Conservation (phyloP, 1,140 invertebrate species). For the Marisa cornuarietis region DNA sequence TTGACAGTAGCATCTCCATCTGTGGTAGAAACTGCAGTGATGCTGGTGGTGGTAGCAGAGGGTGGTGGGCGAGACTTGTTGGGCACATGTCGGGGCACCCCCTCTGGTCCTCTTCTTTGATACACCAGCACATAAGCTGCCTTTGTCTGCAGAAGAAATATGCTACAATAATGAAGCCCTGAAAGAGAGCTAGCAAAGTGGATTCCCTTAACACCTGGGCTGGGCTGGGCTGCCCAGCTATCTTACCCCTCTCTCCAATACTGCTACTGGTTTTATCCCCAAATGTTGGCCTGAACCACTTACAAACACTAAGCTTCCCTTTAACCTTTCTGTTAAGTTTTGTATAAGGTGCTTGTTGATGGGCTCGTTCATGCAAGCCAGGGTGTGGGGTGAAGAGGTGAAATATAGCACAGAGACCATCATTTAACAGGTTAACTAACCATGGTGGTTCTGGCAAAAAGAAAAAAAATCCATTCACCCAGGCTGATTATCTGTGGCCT, state of each 20-base stretch:
- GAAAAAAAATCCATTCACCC: not conserved
- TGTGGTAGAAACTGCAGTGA: not conserved
- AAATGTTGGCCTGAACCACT: too few species aligned
- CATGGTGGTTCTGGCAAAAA: too few species aligned
- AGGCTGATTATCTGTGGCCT: not conserved
- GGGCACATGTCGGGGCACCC: not conserved
- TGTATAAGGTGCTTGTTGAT: too few species aligned
- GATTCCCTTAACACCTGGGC: too few species aligned
- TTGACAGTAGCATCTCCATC: slow-evolving; percentile 1
- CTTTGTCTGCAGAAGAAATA: slow-evolving; percentile 63
- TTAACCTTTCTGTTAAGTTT: too few species aligned
- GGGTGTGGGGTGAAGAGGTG: not conserved
- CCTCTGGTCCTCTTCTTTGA: slow-evolving; percentile 49
- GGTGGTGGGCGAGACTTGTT: not conserved
- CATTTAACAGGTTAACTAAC: not conserved
- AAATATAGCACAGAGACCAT: slow-evolving; percentile 3
- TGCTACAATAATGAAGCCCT: not conserved
- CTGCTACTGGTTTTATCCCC: too few species aligned
- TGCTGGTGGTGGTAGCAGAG: not conserved
- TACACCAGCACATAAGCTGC: slow-evolving; percentile 70
- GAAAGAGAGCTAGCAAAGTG: too few species aligned
- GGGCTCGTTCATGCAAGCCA: too few species aligned
- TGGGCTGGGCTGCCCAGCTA: too few species aligned
- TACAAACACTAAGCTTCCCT: too few species aligned
- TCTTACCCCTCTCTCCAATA: too few species aligned